Conservation (phyloP, 2,888 invertebrate species). For the Melanchra persicariae region DNA sequence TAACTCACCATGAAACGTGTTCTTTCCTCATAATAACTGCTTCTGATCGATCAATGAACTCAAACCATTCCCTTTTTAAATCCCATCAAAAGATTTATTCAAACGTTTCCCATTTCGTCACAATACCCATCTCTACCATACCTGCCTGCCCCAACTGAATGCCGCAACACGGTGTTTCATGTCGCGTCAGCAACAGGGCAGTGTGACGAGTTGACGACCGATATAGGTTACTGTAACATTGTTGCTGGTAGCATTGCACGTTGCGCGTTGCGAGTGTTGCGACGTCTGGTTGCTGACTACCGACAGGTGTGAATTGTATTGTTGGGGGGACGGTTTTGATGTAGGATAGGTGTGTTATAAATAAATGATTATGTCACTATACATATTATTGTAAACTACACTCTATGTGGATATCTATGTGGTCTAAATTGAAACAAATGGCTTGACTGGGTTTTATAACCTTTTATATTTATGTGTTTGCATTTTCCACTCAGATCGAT, state of each 20-base stretch:
- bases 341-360: background rate
- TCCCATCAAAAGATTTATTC: slow-evolving; percentile 2
- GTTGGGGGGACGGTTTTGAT: slow-evolving; percentile 20
- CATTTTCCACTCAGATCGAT: background rate
- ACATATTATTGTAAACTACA: background rate
- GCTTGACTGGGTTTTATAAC: background rate
- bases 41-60: background rate
- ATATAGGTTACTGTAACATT: slow-evolving; percentile 57
- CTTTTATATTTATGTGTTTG: background rate
- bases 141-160: slow-evolving; percentile 38
- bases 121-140: slow-evolving; percentile 22
- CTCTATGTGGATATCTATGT: background rate
- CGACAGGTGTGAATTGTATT: slow-evolving; percentile 22
- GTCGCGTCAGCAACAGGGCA: slow-evolving; percentile 50
- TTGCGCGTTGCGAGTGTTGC: slow-evolving; percentile 1
- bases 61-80: background rate
- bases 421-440: background rate
- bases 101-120: slow-evolving; percentile 1
- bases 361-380: background rate
- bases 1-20: too few relatives aligned
- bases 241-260: slow-evolving; percentile 2
- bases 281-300: slow-evolving; percentile 7
- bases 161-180: slow-evolving; percentile 18
- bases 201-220: slow-evolving; percentile 39
- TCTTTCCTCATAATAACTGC: too few relatives aligned